phyloP scores from a whole-genome alignment of 2,888 invertebrate genomes.

The Nemoura dubitans region DNA sequence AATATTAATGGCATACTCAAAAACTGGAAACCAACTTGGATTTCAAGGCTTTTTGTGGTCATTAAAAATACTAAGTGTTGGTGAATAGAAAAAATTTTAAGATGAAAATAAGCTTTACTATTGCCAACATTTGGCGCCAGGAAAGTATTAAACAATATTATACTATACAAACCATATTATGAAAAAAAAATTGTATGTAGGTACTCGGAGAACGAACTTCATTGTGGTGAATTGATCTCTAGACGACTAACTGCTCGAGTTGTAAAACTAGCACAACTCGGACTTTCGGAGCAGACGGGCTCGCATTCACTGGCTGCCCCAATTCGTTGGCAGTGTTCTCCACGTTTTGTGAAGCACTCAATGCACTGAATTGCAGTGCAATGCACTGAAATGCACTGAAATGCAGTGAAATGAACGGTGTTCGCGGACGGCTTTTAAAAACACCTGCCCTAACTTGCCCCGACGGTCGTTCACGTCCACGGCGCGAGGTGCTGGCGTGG shows the following conservation, averaged over 20 bases:
- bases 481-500: neutral
- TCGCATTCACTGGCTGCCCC: neutral
- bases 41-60: neutral
- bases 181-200: neutral
- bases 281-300: neutral
- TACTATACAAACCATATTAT: no score
- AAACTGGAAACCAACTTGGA: neutral
- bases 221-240: neutral
- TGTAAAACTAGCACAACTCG: neutral
- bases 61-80: neutral
- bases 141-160: no score
- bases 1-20: conserved; percentile 20
- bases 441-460: neutral
- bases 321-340: neutral
- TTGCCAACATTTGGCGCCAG: neutral
- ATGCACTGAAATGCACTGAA: neutral
- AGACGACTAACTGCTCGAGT: neutral
- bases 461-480: neutral
- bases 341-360: neutral
- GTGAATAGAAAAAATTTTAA: neutral
- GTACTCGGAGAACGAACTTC: no score
- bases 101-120: neutral
- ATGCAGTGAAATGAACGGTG: neutral
- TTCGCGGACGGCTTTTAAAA: neutral
- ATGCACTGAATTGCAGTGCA: neutral